Evolutionary conservation across 2,888 invertebrate species (phyloP).

Genomic region (Eristalinus aeneus): DNA sequence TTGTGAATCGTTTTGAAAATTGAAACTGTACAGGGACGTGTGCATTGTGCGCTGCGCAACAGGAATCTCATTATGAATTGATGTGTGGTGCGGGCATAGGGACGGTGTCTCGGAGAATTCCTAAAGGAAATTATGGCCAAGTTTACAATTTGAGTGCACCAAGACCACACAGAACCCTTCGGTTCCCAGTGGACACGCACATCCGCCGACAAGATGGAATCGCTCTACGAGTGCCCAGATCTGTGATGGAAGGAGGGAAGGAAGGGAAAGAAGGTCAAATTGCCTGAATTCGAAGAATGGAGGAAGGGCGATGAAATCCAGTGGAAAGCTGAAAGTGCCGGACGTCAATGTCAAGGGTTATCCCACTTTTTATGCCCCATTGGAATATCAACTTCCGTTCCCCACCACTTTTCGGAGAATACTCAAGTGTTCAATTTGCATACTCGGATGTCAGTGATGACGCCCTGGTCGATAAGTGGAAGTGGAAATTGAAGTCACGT

Average conservation of each 20-base stretch:
- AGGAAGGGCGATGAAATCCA: too few relatives aligned
- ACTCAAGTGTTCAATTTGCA: not conserved
- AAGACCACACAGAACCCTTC: not conserved
- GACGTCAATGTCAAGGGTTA: not conserved
- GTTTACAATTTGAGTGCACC: not conserved
- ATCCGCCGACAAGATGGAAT: not conserved
- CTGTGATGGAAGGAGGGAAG: too few relatives aligned
- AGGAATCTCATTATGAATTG: conserved; percentile 50
- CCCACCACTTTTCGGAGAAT: not conserved
- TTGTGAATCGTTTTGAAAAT: conserved; percentile 42
- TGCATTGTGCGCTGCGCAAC: conserved; percentile 17
- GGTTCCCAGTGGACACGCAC: not conserved
- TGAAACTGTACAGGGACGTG: conserved; percentile 38
- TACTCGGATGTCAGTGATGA: not conserved
- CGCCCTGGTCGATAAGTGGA: not conserved
- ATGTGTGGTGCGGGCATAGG: not conserved
- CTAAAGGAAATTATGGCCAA: conserved; percentile 33
- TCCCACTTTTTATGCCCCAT: not conserved
- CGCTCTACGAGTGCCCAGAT: not conserved
- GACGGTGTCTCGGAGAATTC: conserved; percentile 12
- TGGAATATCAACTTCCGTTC: not conserved
- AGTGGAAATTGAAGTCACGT: not conserved
- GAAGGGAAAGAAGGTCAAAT: too few relatives aligned
- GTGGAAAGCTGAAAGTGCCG: not conserved
- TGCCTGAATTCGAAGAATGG: too few relatives aligned